These are phyloP conservation scores for Hirundichthys speculiger DNA, from an alignment of 2,113 vertebrate species.

Conservation along the genomic window DNA sequence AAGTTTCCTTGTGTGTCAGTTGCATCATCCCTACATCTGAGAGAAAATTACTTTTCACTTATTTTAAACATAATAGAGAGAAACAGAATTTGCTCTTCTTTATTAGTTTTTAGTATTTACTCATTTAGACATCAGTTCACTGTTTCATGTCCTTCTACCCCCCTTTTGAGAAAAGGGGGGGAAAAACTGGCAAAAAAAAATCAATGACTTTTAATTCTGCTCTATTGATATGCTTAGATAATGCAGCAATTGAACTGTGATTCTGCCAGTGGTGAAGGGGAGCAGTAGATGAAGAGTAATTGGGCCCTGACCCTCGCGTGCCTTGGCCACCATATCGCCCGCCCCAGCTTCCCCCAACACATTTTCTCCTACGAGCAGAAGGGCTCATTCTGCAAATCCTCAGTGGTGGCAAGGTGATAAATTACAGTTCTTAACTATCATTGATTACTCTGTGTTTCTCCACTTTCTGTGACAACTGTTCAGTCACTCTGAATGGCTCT, in stretches of 20 bases:
- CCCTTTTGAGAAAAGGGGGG: slow-evolving; percentile 46
- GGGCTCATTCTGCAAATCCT: slow-evolving; percentile 84
- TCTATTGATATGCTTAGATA: slow-evolving; percentile 80
- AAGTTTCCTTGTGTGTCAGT: neutral
- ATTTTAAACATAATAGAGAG: too few relatives aligned
- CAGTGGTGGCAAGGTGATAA: slow-evolving; percentile 97
- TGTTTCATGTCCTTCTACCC: slow-evolving; percentile 30
- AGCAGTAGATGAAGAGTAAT: slow-evolving; percentile 83
- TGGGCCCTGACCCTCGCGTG: slow-evolving; percentile 77
- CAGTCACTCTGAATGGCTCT: slow-evolving; percentile 91
- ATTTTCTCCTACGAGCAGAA: slow-evolving; percentile 56
- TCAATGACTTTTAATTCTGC: slow-evolving; percentile 81
- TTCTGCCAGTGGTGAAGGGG: slow-evolving; percentile 77
- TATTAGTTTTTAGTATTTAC: slow-evolving; percentile 16
- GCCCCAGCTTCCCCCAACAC: slow-evolving; percentile 56
- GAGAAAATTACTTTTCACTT: neutral
- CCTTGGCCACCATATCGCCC: slow-evolving; percentile 62
- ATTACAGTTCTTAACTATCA: slow-evolving; percentile 97
- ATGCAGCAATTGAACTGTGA: slow-evolving; percentile 76
- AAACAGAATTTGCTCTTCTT: neutral
- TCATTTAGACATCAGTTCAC: slow-evolving; percentile 37
- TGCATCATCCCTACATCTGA: neutral
- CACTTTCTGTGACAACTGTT: slow-evolving; percentile 90
- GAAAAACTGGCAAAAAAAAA: slow-evolving; percentile 57
- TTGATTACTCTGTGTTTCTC: slow-evolving; percentile 95